These are phyloP conservation scores for Ectemnius cavifrons DNA, from an alignment of 2,888 invertebrate species.

Conservation along the genomic window DNA sequence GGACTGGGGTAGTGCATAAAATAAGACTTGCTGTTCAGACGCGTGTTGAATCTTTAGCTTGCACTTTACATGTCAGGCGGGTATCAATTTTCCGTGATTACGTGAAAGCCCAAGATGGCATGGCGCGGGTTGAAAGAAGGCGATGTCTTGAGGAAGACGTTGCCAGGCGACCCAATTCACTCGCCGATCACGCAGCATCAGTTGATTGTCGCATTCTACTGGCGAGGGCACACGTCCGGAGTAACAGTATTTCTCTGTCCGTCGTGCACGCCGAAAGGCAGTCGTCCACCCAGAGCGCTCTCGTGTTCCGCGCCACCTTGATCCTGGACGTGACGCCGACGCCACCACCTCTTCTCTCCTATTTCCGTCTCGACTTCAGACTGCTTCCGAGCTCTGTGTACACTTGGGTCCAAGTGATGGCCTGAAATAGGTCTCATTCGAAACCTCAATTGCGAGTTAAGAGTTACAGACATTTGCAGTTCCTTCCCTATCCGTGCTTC, in stretches of 20 bases:
- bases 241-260: slow-evolving; percentile 19
- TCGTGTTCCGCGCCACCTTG: slow-evolving; percentile 34
- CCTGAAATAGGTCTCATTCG: slow-evolving; percentile 65
- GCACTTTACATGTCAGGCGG: too few species aligned
- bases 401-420: slow-evolving; percentile 56
- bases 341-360: slow-evolving; percentile 19
- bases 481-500: too few species aligned
- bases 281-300: slow-evolving; percentile 34
- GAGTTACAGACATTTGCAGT: slow-evolving; percentile 46
- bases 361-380: slow-evolving; percentile 12
- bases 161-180: slow-evolving; percentile 12
- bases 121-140: background rate
- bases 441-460: slow-evolving; percentile 62
- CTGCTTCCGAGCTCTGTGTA: slow-evolving; percentile 32
- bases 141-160: slow-evolving; percentile 1
- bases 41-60: too few species aligned
- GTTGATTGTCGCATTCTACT: slow-evolving; percentile 22
- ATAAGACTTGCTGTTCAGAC: too few species aligned
- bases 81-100: too few species aligned
- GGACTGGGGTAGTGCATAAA: too few species aligned
- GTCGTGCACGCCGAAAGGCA: slow-evolving; percentile 30
- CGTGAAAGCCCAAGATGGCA: too few species aligned
- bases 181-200: slow-evolving; percentile 29
- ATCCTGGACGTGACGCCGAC: slow-evolving; percentile 46
- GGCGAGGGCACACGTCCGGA: slow-evolving; percentile 17